These are phyloP conservation scores for Hemitrygon akajei DNA, from an alignment of 2,797 vertebrate species.

Conservation along the genomic window DNA sequence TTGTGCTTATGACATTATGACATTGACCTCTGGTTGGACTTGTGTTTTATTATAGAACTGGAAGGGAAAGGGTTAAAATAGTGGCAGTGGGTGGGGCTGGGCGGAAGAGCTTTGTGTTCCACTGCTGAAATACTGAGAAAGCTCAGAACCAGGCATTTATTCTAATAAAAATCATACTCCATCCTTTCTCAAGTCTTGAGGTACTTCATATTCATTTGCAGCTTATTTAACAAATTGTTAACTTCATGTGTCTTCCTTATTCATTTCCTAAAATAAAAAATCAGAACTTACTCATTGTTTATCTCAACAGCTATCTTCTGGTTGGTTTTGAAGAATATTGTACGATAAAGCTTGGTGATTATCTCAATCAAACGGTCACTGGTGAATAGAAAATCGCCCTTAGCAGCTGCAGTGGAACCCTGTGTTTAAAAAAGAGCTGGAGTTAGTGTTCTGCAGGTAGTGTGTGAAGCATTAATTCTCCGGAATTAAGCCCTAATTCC, in stretches of 20 bases:
- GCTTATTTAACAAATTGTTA: neutral
- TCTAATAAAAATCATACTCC: neutral
- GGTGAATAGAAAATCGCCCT: constrained; percentile 93
- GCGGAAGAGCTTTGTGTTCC: neutral
- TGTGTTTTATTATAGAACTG: neutral
- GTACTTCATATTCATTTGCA: neutral
- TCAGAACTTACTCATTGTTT: constrained; percentile 81
- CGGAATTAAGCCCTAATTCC: neutral
- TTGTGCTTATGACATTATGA: too few relatives aligned
- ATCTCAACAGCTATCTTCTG: constrained; percentile 83
- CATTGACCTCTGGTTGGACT: neutral
- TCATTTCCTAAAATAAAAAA: neutral
- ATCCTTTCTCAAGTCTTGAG: neutral
- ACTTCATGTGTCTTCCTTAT: neutral
- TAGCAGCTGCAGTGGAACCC: constrained; percentile 82
- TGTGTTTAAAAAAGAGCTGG: constrained; percentile 47
- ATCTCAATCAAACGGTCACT: constrained; percentile 94
- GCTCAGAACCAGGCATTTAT: neutral
- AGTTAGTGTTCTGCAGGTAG: neutral
- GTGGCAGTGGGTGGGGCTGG: too few relatives aligned
- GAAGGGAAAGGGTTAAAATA: neutral
- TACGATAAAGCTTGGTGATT: constrained; percentile 88
- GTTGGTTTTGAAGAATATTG: constrained; percentile 69
- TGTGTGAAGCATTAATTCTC: neutral
- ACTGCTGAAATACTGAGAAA: too few relatives aligned